Conservation (phyloP, 2,113 vertebrate species). For the Pollimyrus isidori region DNA sequence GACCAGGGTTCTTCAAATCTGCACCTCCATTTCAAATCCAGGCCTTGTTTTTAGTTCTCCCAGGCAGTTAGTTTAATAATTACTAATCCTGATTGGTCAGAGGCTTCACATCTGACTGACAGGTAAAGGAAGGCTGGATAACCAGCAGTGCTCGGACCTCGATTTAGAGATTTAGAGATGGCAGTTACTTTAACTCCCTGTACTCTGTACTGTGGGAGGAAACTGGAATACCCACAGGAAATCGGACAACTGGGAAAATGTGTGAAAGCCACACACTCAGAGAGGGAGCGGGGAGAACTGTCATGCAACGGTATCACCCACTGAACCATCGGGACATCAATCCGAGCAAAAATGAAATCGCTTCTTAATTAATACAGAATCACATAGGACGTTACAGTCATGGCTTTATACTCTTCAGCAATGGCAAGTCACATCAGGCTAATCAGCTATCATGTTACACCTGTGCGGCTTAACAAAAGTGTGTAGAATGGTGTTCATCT, state of each 20-base stretch:
- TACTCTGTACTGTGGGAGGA: not conserved
- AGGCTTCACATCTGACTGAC: too few relatives aligned
- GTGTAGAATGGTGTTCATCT: not conserved
- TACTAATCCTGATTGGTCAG: too few relatives aligned
- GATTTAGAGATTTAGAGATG: not conserved
- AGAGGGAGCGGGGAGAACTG: not conserved
- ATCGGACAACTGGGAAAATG: not conserved
- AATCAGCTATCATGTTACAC: not conserved
- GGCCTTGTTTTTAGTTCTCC: too few relatives aligned
- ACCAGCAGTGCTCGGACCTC: too few relatives aligned
- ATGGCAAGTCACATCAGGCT: not conserved
- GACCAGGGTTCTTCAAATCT: too few relatives aligned
- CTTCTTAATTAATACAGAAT: not conserved
- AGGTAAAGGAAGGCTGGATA: too few relatives aligned
- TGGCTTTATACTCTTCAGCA: not conserved
- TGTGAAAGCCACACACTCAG: not conserved
- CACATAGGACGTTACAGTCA: not conserved
- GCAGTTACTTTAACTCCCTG: not conserved
- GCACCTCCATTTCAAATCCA: too few relatives aligned
- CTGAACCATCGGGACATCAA: not conserved
- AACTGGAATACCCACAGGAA: not conserved
- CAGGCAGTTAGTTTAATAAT: too few relatives aligned
- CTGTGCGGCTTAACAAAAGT: not conserved
- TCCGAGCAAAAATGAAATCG: not conserved
- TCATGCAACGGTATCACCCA: not conserved